A percentile compares a stretch with the other conserved stretches of the same genome.
Conservation (phyloP, 2,113 vertebrate genomes). For the Todiramphus chloris region DNA sequence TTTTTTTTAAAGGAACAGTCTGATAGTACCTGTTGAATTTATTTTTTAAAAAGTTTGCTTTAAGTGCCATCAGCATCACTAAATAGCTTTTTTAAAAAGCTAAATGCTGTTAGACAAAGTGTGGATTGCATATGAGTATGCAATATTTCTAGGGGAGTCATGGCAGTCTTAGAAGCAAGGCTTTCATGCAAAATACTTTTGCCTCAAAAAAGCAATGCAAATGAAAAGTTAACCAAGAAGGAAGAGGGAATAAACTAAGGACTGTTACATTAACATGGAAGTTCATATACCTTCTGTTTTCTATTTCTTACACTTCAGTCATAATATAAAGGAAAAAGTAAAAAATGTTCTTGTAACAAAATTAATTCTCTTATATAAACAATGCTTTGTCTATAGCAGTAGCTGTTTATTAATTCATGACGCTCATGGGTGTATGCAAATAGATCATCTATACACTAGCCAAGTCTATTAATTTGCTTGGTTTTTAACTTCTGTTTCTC, state of each 20-base stretch:
- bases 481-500: neutral
- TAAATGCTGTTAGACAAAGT: neutral
- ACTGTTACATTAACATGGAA: neutral
- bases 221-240: neutral
- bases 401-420: neutral
- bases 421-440: neutral
- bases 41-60: neutral
- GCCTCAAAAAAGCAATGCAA: neutral
- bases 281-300: neutral
- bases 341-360: neutral
- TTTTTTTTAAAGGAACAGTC: neutral
- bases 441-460: neutral
- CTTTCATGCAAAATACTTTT: neutral
- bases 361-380: neutral
- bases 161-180: neutral
- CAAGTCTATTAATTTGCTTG: neutral
- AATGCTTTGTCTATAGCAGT: neutral
- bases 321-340: neutral
- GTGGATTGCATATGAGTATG: neutral
- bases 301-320: neutral
- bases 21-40: slow-evolving; percentile 51
- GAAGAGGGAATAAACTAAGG: neutral
- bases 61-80: neutral
- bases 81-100: neutral
- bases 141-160: neutral